Evolutionary conservation across 2,113 vertebrate species (phyloP).

Genomic region (Lipotes vexillifer): DNA sequence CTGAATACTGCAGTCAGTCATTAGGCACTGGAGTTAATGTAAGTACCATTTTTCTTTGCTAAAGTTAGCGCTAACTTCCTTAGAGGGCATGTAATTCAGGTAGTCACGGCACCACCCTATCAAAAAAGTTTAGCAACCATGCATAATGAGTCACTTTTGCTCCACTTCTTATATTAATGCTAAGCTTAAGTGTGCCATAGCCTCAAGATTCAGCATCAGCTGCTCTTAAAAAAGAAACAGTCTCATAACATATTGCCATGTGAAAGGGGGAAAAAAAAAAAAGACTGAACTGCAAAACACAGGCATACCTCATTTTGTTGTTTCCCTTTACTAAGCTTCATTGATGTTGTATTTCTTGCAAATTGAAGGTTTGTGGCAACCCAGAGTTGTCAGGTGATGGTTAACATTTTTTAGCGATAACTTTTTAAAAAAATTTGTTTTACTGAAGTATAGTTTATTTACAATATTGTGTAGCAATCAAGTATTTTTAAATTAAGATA

Average conservation of each 20-base stretch:
- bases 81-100: neutral
- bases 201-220: slow-evolving; percentile 1
- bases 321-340: neutral
- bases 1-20: neutral
- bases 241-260: neutral
- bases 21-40: neutral
- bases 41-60: slow-evolving; percentile 12
- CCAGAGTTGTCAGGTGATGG: neutral
- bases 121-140: neutral
- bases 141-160: neutral
- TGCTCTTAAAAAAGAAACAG: slow-evolving; percentile 46
- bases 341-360: neutral
- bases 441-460: neutral
- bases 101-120: neutral
- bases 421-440: neutral
- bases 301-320: neutral
- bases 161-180: neutral
- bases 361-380: neutral
- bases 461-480: neutral
- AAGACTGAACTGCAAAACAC: neutral
- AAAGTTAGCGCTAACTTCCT: slow-evolving; percentile 5
- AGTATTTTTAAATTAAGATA: neutral
- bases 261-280: neutral
- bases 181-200: neutral
- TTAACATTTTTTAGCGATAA: neutral